Conservation (phyloP, 2,113 vertebrate genomes). For the Laterallus jamaicensis region DNA sequence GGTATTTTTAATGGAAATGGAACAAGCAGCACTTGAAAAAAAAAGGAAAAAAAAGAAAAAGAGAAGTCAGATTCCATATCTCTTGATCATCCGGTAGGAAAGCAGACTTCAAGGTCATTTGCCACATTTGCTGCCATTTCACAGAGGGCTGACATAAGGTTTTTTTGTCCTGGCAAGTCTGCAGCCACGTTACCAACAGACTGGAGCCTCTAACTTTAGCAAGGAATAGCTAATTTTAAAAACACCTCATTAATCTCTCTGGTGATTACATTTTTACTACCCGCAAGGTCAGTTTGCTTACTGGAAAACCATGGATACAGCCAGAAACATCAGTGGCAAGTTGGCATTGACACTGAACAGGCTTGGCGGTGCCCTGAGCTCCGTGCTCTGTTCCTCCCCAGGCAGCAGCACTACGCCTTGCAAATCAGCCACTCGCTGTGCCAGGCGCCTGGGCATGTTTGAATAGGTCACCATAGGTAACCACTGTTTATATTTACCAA, state of each 20-base stretch:
- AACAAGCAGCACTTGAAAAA: not conserved
- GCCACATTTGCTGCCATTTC: not conserved
- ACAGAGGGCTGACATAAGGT: not conserved
- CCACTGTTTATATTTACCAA: not conserved
- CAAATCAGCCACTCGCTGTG: not conserved
- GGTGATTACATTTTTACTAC: not conserved
- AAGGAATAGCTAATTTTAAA: not conserved
- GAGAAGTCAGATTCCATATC: not conserved
- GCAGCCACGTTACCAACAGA: not conserved
- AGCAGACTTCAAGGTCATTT: not conserved
- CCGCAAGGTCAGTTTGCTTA: not conserved
- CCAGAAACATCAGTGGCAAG: not conserved
- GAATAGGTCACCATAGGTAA: not conserved
- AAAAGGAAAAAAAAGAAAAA: not conserved
- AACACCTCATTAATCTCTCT: not conserved
- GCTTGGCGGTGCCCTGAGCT: not conserved
- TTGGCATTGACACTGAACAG: not conserved
- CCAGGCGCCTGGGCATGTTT: not conserved
- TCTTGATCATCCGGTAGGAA: not conserved
- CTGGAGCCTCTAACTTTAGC: not conserved
- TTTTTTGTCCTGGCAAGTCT: not conserved
- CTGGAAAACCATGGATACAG: not conserved
- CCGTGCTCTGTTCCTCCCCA: not conserved
- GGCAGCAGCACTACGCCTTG: not conserved
- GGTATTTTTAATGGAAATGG: conserved; percentile 18